Conservation (phyloP, 2,888 invertebrate genomes). For the Tricholauxania praeusta region DNA sequence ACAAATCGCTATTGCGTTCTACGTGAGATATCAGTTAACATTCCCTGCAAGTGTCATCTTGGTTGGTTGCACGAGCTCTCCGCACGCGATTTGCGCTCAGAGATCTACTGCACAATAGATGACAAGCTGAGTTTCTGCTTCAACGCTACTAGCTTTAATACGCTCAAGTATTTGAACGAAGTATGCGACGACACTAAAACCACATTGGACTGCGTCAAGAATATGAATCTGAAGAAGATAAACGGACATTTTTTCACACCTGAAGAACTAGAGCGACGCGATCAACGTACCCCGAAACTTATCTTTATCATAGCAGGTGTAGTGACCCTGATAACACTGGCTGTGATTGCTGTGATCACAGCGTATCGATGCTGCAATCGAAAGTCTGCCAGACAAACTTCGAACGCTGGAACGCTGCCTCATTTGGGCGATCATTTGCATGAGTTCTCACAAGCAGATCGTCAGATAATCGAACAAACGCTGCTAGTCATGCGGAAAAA, state of each 20-base stretch:
- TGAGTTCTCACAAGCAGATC: slow-evolving; percentile 57
- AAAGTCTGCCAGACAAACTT: slow-evolving; percentile 3
- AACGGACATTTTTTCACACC: slow-evolving; percentile 59
- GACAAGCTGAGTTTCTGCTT: slow-evolving; percentile 58
- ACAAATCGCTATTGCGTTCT: slow-evolving; percentile 59
- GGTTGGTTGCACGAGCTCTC: slow-evolving; percentile 58
- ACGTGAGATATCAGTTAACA: slow-evolving; percentile 58
- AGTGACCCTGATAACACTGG: slow-evolving; percentile 39
- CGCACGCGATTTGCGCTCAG: slow-evolving; percentile 60
- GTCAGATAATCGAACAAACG: slow-evolving; percentile 56
- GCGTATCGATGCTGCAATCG: slow-evolving; percentile 36
- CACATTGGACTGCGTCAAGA: slow-evolving; percentile 57
- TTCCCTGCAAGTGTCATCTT: slow-evolving; percentile 60
- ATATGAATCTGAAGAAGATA: slow-evolving; percentile 54
- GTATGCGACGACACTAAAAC: slow-evolving; percentile 60
- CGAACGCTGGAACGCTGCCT: slow-evolving; percentile 20
- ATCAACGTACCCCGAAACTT: slow-evolving; percentile 46
- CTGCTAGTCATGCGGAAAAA: slow-evolving; percentile 55
- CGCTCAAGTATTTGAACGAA: slow-evolving; percentile 60
- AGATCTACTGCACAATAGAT: slow-evolving; percentile 61
- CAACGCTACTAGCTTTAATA: slow-evolving; percentile 59
- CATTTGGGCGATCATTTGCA: slow-evolving; percentile 46
- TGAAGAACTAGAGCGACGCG: slow-evolving; percentile 53
- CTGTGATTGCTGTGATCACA: slow-evolving; percentile 43
- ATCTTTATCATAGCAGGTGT: slow-evolving; percentile 47